Conservation (phyloP, 2,113 vertebrate species). For the Sylvietta virens region DNA sequence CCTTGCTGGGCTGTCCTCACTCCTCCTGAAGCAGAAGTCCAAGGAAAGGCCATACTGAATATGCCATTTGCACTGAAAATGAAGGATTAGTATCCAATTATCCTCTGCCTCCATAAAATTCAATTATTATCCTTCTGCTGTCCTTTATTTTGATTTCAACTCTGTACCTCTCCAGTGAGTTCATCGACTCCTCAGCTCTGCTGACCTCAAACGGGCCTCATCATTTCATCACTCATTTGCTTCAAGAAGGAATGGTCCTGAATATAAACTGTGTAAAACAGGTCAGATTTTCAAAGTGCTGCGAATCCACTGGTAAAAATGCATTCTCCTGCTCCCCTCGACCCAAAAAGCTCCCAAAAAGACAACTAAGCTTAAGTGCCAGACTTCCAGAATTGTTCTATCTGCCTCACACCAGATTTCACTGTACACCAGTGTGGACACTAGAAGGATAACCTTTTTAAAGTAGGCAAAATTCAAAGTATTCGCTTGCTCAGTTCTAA, state of each 20-base stretch:
- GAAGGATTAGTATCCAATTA: neutral
- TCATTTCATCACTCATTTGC: neutral
- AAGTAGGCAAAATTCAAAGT: neutral
- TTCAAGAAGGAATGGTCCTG: neutral
- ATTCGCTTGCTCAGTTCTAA: neutral
- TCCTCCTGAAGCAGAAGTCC: neutral
- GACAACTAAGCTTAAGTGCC: neutral
- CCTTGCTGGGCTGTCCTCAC: neutral
- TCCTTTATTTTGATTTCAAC: neutral
- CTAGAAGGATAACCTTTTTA: neutral
- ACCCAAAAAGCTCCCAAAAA: neutral
- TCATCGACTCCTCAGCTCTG: neutral
- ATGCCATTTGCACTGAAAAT: neutral
- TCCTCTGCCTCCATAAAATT: neutral
- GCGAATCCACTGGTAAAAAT: neutral
- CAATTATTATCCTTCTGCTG: neutral
- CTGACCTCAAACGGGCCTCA: neutral
- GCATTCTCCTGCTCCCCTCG: neutral
- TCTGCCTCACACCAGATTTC: neutral
- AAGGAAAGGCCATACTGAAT: neutral
- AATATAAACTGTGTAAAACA: neutral
- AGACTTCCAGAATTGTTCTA: neutral
- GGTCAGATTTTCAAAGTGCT: neutral
- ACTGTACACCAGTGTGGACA: accelerated
- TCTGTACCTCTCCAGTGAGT: neutral